Conservation (phyloP, 1,140 invertebrate species). For the Formica selysi region DNA sequence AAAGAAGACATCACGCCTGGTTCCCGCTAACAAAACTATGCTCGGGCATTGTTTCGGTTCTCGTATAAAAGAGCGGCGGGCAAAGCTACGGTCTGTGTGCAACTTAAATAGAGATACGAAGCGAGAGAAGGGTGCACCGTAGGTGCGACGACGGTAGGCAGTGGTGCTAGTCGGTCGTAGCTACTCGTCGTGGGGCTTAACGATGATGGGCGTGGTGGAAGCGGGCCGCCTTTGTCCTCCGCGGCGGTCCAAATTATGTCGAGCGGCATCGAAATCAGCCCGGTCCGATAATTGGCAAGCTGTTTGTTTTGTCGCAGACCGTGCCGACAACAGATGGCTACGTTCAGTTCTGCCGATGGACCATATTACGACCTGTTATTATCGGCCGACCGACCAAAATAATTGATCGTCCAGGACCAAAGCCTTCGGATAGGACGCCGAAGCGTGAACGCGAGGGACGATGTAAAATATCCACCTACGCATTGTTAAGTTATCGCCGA, state of each 20-base stretch:
- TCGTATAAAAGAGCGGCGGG: slow-evolving; percentile 51
- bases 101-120: slow-evolving; percentile 79
- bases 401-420: slow-evolving; percentile 53
- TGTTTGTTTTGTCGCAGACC: slow-evolving; percentile 83
- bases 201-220: slow-evolving; percentile 77
- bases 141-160: slow-evolving; percentile 56
- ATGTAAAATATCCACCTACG: slow-evolving; percentile 12
- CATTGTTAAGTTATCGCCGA: slow-evolving; percentile 35
- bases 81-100: slow-evolving; percentile 42
- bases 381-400: slow-evolving; percentile 63
- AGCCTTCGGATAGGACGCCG: slow-evolving; percentile 7
- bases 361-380: slow-evolving; percentile 70
- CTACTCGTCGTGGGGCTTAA: slow-evolving; percentile 71
- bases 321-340: slow-evolving; percentile 74
- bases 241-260: slow-evolving; percentile 80
- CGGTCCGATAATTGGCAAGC: slow-evolving; percentile 80
- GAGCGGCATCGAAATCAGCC: slow-evolving; percentile 77
- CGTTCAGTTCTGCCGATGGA: slow-evolving; percentile 48
- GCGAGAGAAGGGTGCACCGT: slow-evolving; percentile 66
- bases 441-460: slow-evolving; percentile 39
- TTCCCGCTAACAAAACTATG: slow-evolving; percentile 21
- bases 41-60: slow-evolving; percentile 16
- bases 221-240: slow-evolving; percentile 78
- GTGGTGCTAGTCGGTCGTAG: slow-evolving; percentile 54
- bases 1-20: slow-evolving; percentile 26